These are phyloP conservation scores for Catostylus mosaicus DNA, from an alignment of 30 jellyfish, hydroid and myxozoan species.

Conservation along the genomic window DNA sequence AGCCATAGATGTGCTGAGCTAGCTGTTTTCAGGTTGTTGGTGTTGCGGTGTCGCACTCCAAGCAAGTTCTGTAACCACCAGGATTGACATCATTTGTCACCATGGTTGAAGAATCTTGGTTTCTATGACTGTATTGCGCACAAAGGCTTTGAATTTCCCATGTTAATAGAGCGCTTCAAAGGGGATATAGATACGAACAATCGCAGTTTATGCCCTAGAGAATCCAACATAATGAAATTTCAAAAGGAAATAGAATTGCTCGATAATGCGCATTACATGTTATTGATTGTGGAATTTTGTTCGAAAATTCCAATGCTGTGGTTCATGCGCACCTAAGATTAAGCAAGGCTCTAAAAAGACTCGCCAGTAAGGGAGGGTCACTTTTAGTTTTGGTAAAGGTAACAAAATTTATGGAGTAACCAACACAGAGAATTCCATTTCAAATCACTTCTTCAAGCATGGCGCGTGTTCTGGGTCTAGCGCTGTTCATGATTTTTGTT, in stretches of 20 bases:
- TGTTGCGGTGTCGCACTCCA: no score
- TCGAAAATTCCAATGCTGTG: not conserved
- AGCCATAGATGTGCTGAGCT: no score
- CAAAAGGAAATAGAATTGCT: not conserved
- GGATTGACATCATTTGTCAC: not conserved
- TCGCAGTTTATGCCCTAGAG: not conserved
- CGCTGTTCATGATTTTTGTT: not conserved
- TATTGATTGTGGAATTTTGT: not conserved
- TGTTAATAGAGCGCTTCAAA: not conserved
- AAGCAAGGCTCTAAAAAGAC: not conserved
- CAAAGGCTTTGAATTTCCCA: not conserved
- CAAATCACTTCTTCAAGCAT: not conserved
- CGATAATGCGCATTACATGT: not conserved
- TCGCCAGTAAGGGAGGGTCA: not conserved
- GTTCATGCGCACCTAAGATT: not conserved
- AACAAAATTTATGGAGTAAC: not conserved
- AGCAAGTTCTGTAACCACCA: not conserved
- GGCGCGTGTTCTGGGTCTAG: not conserved
- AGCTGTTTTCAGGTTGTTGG: no score
- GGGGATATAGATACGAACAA: not conserved
- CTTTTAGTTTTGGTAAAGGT: not conserved
- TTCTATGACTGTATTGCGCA: not conserved
- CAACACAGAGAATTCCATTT: not conserved
- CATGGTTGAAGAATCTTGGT: not conserved
- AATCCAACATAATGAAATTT: not conserved